These are phyloP conservation scores for Scrobipalpa atriplicella DNA, from an alignment of 2,888 invertebrate species.

Conservation along the genomic window DNA sequence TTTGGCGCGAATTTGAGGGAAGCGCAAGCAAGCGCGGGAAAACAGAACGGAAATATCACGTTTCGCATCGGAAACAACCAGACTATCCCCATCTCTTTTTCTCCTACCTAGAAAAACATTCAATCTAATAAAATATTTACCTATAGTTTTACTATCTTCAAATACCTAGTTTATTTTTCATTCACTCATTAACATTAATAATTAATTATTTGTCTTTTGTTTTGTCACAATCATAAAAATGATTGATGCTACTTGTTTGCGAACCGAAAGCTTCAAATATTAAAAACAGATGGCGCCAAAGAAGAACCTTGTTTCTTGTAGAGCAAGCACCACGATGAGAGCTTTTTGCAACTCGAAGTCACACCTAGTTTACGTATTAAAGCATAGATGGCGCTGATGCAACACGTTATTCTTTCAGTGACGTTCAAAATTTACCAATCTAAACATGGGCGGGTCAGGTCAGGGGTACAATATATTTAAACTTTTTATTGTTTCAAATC, in stretches of 20 bases:
- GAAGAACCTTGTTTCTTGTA: not conserved
- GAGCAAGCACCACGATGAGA: not conserved
- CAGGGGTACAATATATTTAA: too few relatives aligned
- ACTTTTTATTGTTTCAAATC: too few relatives aligned
- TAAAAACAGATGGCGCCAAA: not conserved
- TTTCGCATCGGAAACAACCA: constrained; percentile 40
- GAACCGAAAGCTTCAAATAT: not conserved
- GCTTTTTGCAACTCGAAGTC: not conserved
- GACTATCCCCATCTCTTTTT: constrained; percentile 40
- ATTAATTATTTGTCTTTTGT: not conserved
- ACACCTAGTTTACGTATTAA: not conserved
- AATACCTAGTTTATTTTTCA: too few relatives aligned
- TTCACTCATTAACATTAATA: too few relatives aligned
- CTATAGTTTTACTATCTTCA: not conserved
- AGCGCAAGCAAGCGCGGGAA: constrained; percentile 54
- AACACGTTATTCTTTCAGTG: not conserved
- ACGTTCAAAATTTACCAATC: not conserved
- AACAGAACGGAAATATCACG: constrained; percentile 61
- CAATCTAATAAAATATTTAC: not conserved
- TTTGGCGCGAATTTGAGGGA: constrained; percentile 58
- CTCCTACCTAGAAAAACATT: constrained; percentile 1
- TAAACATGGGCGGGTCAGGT: not conserved
- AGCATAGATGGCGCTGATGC: not conserved
- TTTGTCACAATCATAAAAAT: not conserved
- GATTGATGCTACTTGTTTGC: too few relatives aligned